Evolutionary conservation across 1,140 invertebrate species (phyloP).

Genomic region (Drosophila punjabiensis): DNA sequence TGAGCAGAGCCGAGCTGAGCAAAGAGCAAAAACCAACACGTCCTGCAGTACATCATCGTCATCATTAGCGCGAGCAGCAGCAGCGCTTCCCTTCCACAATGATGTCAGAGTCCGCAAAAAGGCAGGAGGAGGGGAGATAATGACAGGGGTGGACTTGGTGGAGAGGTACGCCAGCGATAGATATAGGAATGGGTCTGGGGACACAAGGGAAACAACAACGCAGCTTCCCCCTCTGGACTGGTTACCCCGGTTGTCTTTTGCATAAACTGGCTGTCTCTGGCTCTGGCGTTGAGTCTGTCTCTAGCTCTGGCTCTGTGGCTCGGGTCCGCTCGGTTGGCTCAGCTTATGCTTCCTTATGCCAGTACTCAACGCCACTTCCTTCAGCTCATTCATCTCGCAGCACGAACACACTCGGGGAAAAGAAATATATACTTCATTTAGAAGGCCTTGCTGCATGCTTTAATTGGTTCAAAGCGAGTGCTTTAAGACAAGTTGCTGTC

Average conservation of each 20-base stretch:
- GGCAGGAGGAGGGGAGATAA: constrained; percentile 6
- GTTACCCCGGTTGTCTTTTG: constrained; percentile 39
- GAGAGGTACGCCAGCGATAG: constrained; percentile 2
- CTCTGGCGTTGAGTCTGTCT: constrained; percentile 10
- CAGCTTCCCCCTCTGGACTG: constrained; percentile 36
- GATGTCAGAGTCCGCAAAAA: constrained; percentile 37
- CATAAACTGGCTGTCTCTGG: constrained; percentile 40
- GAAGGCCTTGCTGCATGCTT: background rate
- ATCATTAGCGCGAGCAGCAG: constrained; percentile 69
- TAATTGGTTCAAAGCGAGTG: background rate
- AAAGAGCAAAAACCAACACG: constrained; percentile 78
- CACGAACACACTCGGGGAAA: constrained; percentile 43
- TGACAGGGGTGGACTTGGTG: constrained; percentile 1
- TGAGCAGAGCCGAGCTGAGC: constrained; percentile 36
- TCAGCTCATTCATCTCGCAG: constrained; percentile 74
- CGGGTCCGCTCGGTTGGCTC: constrained; percentile 48
- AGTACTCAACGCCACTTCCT: constrained; percentile 82
- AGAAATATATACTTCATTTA: background rate
- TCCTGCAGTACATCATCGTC: constrained; percentile 82
- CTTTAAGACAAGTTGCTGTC: background rate
- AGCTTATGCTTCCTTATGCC: constrained; percentile 78
- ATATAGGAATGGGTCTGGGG: constrained; percentile 2
- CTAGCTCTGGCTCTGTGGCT: constrained; percentile 18
- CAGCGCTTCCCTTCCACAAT: constrained; percentile 63
- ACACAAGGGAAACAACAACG: constrained; percentile 13